Base-by-base conservation (phyloP, 2,797 vertebrate species). In the Labroides dimidiatus region DNA sequence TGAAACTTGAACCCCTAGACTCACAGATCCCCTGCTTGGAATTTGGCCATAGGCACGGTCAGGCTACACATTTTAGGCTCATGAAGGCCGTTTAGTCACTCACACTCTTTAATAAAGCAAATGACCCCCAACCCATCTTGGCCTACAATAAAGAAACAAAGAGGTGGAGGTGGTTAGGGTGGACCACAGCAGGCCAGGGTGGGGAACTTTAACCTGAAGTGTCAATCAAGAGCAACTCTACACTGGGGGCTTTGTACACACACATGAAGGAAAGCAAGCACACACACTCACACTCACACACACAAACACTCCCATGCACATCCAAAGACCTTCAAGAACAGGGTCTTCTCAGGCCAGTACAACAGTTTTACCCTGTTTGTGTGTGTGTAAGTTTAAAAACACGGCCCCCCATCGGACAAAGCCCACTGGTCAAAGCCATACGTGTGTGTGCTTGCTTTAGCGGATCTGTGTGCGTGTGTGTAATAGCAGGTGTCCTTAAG, bases 71-170 rank as follows among this genome's bases (percentile, higher is more conserved):
- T 77, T 82, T 78, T 69, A 48, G 48, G 57, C 59, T 78, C 44
- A 62, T 67, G 36, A 58, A 64, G 55, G 74, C 75, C 80, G 73
- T 52, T 77, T 69, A 87, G 79, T 88, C 78, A 84, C 84, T 89
- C 82, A 80, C 88, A 90, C 89, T 89, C 85, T 92, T 86, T 91
- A 90, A 91, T 91, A 90, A 90, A 84, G 78, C 63, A 79, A 87
- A 82, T 51, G 48, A 84, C 70, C 88, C 80, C 75, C 69, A 82
- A 62, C 69, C 69, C 72, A 80, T 79, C 77, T 69, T 10, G 66
- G 62, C 70, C 84, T 86, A 69, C 84, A 91, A 89, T 90, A 78
- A 86, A 62, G 65, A 80, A 73, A 78, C 64, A 84, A 79, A 85
- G 68, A 78, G 72, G 67, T 50, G 63, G 82, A 82, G 72, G 78